Conservation (phyloP, 2,888 invertebrate genomes). For the Miltochrista miniata region DNA sequence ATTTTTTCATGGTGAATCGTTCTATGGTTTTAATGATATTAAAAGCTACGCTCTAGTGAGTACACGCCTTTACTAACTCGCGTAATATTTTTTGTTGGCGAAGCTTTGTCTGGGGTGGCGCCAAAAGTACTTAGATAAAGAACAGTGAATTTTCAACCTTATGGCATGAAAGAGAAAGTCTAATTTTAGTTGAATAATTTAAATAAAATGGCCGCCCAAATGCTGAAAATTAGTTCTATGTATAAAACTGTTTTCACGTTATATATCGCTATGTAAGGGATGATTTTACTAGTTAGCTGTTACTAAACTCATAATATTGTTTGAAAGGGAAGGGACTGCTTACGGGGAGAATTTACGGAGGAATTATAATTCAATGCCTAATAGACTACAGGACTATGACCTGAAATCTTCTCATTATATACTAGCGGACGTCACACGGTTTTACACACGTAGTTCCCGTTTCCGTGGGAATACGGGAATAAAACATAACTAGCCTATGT, state of each 20-base stretch:
- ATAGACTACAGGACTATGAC: too few relatives aligned
- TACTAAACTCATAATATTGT: not conserved
- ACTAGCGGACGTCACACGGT: too few relatives aligned
- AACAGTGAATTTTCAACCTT: slow-evolving; percentile 12
- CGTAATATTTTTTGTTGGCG: slow-evolving; percentile 39
- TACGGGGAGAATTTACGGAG: too few relatives aligned
- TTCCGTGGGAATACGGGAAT: too few relatives aligned
- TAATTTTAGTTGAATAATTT: slow-evolving; percentile 1
- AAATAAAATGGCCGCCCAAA: slow-evolving; percentile 15
- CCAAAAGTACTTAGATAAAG: slow-evolving; percentile 28
- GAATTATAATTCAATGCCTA: too few relatives aligned
- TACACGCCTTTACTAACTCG: not conserved
- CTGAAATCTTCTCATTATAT: too few relatives aligned
- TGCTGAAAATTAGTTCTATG: slow-evolving; percentile 20
- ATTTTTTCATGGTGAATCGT: too few relatives aligned
- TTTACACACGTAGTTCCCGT: too few relatives aligned
- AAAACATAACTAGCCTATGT: too few relatives aligned
- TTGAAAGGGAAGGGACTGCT: too few relatives aligned
- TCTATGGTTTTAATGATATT: too few relatives aligned
- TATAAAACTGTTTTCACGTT: slow-evolving; percentile 9
- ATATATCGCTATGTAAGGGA: slow-evolving; percentile 7
- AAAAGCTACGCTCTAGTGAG: not conserved
- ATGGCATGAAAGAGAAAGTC: not conserved
- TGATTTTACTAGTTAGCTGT: slow-evolving; percentile 3
- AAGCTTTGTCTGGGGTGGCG: slow-evolving; percentile 53